phyloP scores from a whole-genome alignment of 2,888 invertebrate genomes.

The Cactoblastis cactorum region DNA sequence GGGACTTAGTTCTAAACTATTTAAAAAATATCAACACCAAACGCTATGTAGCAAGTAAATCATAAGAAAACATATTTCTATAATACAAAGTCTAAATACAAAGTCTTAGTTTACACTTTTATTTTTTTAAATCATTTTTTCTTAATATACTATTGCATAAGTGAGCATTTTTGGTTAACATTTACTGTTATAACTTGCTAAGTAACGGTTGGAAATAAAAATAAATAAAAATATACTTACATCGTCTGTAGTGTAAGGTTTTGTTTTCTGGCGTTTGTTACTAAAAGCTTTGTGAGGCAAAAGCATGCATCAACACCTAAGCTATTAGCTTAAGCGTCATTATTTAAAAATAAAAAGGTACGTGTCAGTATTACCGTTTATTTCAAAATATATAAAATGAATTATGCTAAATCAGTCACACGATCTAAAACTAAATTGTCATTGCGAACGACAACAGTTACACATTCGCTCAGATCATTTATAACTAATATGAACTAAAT shows the following conservation, averaged over 20 bases:
- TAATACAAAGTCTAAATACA: no score
- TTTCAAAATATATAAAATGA: conserved; percentile 46
- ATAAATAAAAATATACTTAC: conserved; percentile 42
- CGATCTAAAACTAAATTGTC: conserved; percentile 42
- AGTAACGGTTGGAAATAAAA: conserved; percentile 15
- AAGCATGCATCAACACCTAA: conserved; percentile 45
- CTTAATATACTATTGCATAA: background rate
- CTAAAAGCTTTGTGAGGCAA: conserved; percentile 48
- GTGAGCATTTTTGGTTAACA: background rate
- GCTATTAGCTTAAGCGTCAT: conserved; percentile 17
- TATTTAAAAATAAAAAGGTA: conserved; percentile 29
- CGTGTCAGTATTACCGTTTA: conserved; percentile 44
- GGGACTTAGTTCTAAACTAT: no score
- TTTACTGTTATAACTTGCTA: no score
- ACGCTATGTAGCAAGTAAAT: no score
- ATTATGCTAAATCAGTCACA: conserved; percentile 72
- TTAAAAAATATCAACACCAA: no score
- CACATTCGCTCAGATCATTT: conserved; percentile 32
- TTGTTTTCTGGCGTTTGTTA: conserved; percentile 25
- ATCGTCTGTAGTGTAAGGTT: conserved; percentile 20
- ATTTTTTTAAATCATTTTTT: no score
- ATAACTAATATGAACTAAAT: conserved; percentile 26
- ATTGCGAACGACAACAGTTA: conserved; percentile 27
- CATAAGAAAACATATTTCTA: no score
- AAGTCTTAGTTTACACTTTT: no score